Percentiles rank a stretch among this genome's conserved stretches.
Evolutionary conservation across 2,888 invertebrate species (phyloP).

Genomic region (Pogonocherus hispidulus): DNA sequence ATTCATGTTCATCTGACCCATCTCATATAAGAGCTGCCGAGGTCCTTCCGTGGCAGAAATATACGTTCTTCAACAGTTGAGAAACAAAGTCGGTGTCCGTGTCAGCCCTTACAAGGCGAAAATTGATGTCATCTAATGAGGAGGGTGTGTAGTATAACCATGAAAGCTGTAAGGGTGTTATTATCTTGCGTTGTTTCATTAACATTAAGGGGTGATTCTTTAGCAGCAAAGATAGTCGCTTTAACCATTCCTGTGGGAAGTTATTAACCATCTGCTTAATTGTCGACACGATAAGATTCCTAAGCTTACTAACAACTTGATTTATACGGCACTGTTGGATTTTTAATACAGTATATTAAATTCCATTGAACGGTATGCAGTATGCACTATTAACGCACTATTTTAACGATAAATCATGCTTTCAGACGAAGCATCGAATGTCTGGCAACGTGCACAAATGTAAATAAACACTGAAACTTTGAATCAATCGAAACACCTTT

Average conservation of each 20-base stretch:
- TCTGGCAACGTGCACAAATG: slow-evolving; percentile 4
- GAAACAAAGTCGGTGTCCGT: slow-evolving; percentile 59
- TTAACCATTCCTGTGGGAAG: slow-evolving; percentile 57
- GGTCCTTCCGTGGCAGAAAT: slow-evolving; percentile 64
- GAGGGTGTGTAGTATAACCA: slow-evolving; percentile 55
- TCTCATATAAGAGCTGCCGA: slow-evolving; percentile 61
- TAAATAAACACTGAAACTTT: not conserved
- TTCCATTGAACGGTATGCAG: slow-evolving; percentile 50
- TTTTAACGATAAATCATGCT: slow-evolving; percentile 55
- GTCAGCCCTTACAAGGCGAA: slow-evolving; percentile 58
- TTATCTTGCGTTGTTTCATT: slow-evolving; percentile 55
- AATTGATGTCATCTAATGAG: slow-evolving; percentile 68
- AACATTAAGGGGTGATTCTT: slow-evolving; percentile 52
- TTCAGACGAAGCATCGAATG: not conserved
- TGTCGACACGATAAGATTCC: slow-evolving; percentile 35
- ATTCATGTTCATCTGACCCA: slow-evolving; percentile 36
- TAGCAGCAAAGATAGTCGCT: slow-evolving; percentile 15
- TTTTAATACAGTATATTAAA: slow-evolving; percentile 51
- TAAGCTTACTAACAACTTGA: not conserved
- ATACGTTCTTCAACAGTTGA: slow-evolving; percentile 51
- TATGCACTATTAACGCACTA: not conserved
- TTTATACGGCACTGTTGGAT: not conserved
- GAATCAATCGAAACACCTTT: not conserved
- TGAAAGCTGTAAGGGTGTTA: slow-evolving; percentile 43
- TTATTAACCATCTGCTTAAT: slow-evolving; percentile 36